Evolutionary conservation across 2,797 vertebrate genomes (phyloP), one percentile per base, ranked within the genome.

Genomic region (Meda fulgida): DNA sequence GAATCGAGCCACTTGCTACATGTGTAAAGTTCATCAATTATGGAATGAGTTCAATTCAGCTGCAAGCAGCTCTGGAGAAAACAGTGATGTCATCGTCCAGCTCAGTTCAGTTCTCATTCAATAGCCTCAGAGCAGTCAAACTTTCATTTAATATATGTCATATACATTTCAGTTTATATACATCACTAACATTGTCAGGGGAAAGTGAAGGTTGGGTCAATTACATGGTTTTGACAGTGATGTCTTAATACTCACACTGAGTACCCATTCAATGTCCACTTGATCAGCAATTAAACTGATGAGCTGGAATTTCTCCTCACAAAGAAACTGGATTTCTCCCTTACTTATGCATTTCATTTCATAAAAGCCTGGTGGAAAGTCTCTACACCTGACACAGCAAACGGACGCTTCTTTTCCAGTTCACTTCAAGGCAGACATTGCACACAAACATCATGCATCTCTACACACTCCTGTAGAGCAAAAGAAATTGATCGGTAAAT

Each of bases 311-410:
- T 46, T 43, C 26, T 43, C 36, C 2, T 60, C 23, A 72, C 53
- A 60, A 81, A 71, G 51, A 70, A 71, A 18, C 51, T 43, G 8
- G 1, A 69, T 81, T 23, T 58, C 43, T 65, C 40, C 16, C 16
- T 83, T 51, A 29, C 43, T 66, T 53, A 18, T 51, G 71, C 71
- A 65, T 55, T 73, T 14, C 36, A 29, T 48, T 58, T 77, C 48
- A 69, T 18, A 43, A 7, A 69, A 31, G 11, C 7, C 48, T 34
- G 63, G 18, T 26, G 31, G 73, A 84, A 69, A 43, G 63, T 77
- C 82, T 84, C 55, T 58, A 40, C 29, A 77, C 51, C 48, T 70
- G 75, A 70, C 75, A 83, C 43, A 76, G 71, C 40, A 83, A 76
- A 34, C 18, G 3, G 19, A 29, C 8, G 40, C 63, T 77, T 77